A percentile compares a stretch with the other conserved stretches of the same genome.
phyloP scores from a whole-genome alignment of 2,797 vertebrate genomes.

The Poeciliopsis gracilis region DNA sequence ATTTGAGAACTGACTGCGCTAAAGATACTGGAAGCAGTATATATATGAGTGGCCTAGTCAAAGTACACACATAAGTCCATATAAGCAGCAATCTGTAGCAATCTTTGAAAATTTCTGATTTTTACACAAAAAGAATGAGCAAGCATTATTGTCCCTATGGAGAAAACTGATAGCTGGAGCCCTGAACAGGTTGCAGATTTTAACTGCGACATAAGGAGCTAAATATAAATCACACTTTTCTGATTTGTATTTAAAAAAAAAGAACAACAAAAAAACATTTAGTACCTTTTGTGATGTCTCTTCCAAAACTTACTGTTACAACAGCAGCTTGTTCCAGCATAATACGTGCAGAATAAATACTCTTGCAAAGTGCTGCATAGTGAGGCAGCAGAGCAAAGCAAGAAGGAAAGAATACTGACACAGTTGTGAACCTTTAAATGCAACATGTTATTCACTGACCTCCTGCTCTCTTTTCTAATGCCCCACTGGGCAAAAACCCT shows the following conservation, averaged over 20 bases:
- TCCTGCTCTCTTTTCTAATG: slow-evolving; percentile 30
- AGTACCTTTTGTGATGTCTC: not conserved
- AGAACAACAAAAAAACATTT: not conserved
- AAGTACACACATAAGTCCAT: not conserved
- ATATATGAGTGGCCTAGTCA: not conserved
- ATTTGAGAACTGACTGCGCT: not conserved
- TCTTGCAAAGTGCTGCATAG: not conserved
- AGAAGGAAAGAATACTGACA: slow-evolving; percentile 4
- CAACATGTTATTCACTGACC: slow-evolving; percentile 37
- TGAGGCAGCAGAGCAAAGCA: not conserved
- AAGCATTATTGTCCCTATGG: not conserved
- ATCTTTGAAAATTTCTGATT: not conserved
- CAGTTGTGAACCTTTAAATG: slow-evolving; percentile 23
- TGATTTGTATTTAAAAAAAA: not conserved
- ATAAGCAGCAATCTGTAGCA: not conserved
- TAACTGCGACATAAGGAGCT: not conserved
- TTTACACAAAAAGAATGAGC: not conserved
- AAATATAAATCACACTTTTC: not conserved
- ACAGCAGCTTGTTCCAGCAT: not conserved
- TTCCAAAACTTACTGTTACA: not conserved
- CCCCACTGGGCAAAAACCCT: slow-evolving; percentile 49
- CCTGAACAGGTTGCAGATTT: not conserved
- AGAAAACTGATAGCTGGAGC: not conserved
- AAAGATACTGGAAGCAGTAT: not conserved
- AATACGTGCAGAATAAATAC: not conserved